Conservation (phyloP, 1,140 invertebrate genomes). For the Marisa cornuarietis region DNA sequence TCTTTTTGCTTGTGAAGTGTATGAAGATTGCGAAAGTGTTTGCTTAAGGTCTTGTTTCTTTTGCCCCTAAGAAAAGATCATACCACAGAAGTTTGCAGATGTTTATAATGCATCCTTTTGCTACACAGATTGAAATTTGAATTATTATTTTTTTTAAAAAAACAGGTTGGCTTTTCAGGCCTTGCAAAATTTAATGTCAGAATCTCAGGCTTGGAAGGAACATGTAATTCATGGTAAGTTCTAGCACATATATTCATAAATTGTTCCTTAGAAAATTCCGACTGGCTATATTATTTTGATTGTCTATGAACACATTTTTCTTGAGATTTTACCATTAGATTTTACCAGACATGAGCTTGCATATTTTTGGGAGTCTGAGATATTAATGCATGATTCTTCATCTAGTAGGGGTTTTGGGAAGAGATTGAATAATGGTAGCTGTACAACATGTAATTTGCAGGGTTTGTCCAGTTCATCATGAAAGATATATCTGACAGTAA, state of each 20-base stretch:
- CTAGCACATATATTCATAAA: too few species aligned
- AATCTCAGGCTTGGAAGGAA: slow-evolving; percentile 97
- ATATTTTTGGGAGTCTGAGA: too few species aligned
- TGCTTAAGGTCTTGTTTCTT: too few species aligned
- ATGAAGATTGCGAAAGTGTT: too few species aligned
- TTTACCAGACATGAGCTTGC: too few species aligned
- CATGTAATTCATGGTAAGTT: slow-evolving; percentile 81
- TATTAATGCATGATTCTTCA: background rate
- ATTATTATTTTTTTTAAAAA: slow-evolving; percentile 15
- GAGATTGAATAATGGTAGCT: background rate
- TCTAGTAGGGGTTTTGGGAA: background rate
- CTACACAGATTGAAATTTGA: background rate
- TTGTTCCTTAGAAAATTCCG: too few species aligned
- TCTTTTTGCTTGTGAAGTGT: too few species aligned
- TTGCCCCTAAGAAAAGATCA: too few species aligned
- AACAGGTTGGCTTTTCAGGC: slow-evolving; percentile 88
- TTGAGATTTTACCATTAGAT: too few species aligned
- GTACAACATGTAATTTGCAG: slow-evolving; percentile 63
- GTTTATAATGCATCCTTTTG: background rate
- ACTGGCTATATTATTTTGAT: background rate
- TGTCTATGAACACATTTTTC: background rate
- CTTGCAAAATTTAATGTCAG: slow-evolving; percentile 92
- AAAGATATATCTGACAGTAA: slow-evolving; percentile 91
- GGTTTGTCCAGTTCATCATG: slow-evolving; percentile 94
- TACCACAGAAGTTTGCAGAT: too few species aligned